These are phyloP conservation scores for Petrosia ficiformis DNA, from an alignment of 37 sponge, comb jelly and placozoan species.

Conservation along the genomic window DNA sequence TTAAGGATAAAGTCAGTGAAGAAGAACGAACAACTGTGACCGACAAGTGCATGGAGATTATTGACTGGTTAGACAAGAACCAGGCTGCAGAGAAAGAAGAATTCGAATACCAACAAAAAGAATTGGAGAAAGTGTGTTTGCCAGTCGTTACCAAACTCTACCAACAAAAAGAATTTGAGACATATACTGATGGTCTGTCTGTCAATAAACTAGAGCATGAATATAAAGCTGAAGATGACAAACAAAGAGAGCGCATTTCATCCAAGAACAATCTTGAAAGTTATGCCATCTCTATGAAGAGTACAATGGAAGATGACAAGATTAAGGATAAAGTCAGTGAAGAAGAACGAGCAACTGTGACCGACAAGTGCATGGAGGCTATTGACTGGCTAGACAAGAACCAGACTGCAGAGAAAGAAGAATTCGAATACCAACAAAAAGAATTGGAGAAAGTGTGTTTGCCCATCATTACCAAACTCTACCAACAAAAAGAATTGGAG, in stretches of 20 bases:
- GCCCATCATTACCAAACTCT: constrained; percentile 93
- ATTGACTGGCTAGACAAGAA: constrained; percentile 96
- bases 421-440: constrained; percentile 95
- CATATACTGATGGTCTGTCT: too few species aligned
- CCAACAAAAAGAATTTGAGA: too few species aligned
- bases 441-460: constrained; percentile 91
- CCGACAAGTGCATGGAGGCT: constrained; percentile 85
- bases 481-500: too few species aligned
- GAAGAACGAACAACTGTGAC: constrained; percentile 80
- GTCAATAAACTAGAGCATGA: too few species aligned
- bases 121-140: constrained; percentile 87
- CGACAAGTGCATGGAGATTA: constrained; percentile 85
- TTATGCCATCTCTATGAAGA: constrained; percentile 92
- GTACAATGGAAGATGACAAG: constrained; percentile 97
- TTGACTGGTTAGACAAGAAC: constrained; percentile 95
- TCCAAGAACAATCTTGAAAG: constrained; percentile 86
- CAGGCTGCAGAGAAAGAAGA: constrained; percentile 95
- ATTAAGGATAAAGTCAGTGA: constrained; percentile 95
- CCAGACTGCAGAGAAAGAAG: constrained; percentile 93
- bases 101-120: constrained; percentile 95
- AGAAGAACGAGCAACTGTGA: constrained; percentile 77
- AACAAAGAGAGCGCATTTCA: too few species aligned
- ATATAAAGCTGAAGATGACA: too few species aligned
- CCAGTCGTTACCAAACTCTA: constrained; percentile 96
- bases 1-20: constrained; percentile 95